Base-by-base conservation (phyloP, 1,140 invertebrate genomes). In the Halesus radiatus region DNA sequence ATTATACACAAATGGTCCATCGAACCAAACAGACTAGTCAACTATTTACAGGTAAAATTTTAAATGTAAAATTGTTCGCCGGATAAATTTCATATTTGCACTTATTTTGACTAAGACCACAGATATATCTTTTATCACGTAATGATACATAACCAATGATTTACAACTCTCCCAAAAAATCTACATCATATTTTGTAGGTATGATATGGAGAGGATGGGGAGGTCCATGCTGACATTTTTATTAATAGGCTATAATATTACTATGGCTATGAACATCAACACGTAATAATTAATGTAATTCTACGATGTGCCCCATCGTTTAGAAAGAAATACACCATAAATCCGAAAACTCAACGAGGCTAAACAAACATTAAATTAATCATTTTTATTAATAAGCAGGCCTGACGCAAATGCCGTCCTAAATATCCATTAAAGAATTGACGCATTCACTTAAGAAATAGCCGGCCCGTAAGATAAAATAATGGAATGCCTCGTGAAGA, bases 331-430 rank as follows among this genome's bases (percentile, higher is more conserved):
- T 22, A 52, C 20, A 22, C 10, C 37, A 72, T 72, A 53, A 72
- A 72, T 72, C 22, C 68, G 50, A 16, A n/a, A 22, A 45, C 54
- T 45, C 37, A 60, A 68, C 64, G 16, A 32, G 26, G 29, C 64
- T 37, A 37, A 37, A 37, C 62, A 66, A 66, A 66, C 26, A 66
- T 66, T 3, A 72, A 22, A 72, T 72, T 72, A 72, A 72, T 72
- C 68, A 72, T 52, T 26, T 45, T 52, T 26, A 53, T 72, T 52
- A 72, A 53, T 23, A 72, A 52, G 50, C 68, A 16, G 4, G 22
- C 68, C 68, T 52, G 68, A 53, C 68, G 68, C 15, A 52, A 53
- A 72, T 54, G 68, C 22, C 15, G 68, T 72, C 50, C 68, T 53
- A 53, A 72, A 45, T 54, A 22, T 72, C 68, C 18, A 53, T 72